A percentile compares a stretch with the other conserved stretches of the same genome.
Conservation (phyloP, 2,113 vertebrate genomes). For the Falcunculus frontatus region DNA sequence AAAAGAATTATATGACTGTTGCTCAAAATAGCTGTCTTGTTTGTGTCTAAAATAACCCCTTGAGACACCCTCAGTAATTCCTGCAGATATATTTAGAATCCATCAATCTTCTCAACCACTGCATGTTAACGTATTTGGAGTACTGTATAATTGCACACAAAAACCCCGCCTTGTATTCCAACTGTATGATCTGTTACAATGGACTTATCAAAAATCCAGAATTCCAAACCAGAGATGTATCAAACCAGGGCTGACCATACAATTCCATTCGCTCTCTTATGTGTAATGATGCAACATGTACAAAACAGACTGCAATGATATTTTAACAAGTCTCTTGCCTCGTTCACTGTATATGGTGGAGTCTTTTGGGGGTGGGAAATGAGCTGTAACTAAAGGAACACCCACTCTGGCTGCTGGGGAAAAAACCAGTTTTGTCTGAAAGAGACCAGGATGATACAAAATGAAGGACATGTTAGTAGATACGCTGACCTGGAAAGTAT, state of each 20-base stretch:
- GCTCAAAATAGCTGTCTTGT: constrained; percentile 72
- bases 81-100: constrained; percentile 65
- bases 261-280: neutral
- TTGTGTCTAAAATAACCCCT: constrained; percentile 62
- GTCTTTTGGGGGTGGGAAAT: neutral
- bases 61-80: constrained; percentile 48
- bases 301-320: neutral
- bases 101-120: constrained; percentile 11
- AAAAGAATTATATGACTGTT: constrained; percentile 70
- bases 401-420: neutral
- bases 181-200: neutral
- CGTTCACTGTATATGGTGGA: neutral
- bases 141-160: neutral
- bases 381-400: neutral
- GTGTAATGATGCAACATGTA: neutral
- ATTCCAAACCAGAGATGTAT: neutral
- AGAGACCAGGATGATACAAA: neutral
- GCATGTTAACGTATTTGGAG: neutral
- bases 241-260: neutral
- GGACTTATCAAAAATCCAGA: neutral
- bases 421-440: neutral
- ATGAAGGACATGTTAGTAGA: neutral
- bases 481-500: neutral
- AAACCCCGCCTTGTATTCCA: neutral
- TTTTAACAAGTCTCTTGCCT: neutral